These are phyloP conservation scores for Drosophila mimetica DNA, from an alignment of 2,888 invertebrate species.

Conservation along the genomic window DNA sequence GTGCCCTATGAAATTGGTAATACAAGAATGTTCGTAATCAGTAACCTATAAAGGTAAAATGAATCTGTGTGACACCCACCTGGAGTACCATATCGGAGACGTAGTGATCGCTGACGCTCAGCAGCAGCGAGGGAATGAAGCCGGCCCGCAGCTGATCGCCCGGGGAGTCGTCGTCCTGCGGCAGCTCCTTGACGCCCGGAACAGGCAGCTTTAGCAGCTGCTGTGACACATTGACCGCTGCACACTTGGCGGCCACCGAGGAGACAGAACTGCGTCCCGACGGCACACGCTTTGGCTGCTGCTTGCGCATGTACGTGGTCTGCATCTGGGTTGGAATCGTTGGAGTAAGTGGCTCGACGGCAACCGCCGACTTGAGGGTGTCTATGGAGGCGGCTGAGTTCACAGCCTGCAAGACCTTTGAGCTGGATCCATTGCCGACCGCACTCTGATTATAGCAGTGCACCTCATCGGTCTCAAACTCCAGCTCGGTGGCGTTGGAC, in stretches of 20 bases:
- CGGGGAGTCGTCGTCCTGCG: slow-evolving; percentile 77
- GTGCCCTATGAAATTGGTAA: slow-evolving; percentile 85
- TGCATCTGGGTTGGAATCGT: slow-evolving; percentile 29
- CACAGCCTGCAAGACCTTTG: slow-evolving; percentile 60
- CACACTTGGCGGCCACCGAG: slow-evolving; percentile 80
- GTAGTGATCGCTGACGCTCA: slow-evolving; percentile 88
- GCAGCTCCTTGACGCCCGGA: slow-evolving; percentile 84
- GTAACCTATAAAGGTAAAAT: background rate
- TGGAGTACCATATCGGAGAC: slow-evolving; percentile 91
- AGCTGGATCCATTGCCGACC: slow-evolving; percentile 29
- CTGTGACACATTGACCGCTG: slow-evolving; percentile 72
- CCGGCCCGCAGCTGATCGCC: slow-evolving; percentile 84
- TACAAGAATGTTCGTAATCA: background rate
- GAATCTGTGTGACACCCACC: slow-evolving; percentile 83
- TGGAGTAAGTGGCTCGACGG: slow-evolving; percentile 47
- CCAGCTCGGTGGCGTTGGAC: slow-evolving; percentile 91
- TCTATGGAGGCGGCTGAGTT: slow-evolving; percentile 79
- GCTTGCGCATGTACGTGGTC: slow-evolving; percentile 52
- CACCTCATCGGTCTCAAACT: slow-evolving; percentile 85
- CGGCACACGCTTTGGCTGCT: slow-evolving; percentile 67
- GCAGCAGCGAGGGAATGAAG: slow-evolving; percentile 87
- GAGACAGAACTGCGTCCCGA: slow-evolving; percentile 78
- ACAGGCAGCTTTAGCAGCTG: slow-evolving; percentile 83
- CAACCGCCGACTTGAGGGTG: slow-evolving; percentile 75
- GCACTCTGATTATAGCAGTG: slow-evolving; percentile 63